Evolutionary conservation across 1,140 invertebrate genomes (phyloP).

Genomic region (Ostrea denselamellosa): DNA sequence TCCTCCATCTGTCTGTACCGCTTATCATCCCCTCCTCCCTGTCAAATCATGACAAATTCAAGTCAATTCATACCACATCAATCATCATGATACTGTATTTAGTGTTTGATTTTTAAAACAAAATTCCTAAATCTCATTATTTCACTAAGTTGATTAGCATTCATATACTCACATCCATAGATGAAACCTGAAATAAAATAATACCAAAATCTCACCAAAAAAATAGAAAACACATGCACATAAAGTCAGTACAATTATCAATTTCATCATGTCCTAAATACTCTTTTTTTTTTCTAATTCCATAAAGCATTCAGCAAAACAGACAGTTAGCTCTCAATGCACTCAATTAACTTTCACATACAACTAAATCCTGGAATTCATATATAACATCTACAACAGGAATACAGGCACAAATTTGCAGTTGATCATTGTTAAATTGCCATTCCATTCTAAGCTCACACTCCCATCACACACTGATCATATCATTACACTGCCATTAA

Average conservation of each 20-base stretch:
- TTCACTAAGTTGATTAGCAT: conserved; percentile 46
- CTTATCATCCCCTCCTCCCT: conserved; percentile 59
- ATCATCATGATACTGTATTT: background rate
- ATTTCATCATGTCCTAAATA: background rate
- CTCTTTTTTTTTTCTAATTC: background rate
- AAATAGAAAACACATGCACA: background rate
- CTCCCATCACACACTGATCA: no score
- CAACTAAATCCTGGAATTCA: background rate
- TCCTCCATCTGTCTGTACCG: conserved; percentile 72
- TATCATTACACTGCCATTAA: no score
- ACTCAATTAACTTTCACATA: background rate
- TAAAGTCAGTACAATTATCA: background rate
- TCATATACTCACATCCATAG: conserved; percentile 52
- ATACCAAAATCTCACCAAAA: background rate
- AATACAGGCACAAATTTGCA: background rate
- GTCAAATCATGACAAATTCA: background rate
- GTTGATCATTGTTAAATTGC: background rate
- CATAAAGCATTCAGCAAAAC: background rate
- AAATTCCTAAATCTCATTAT: conserved; percentile 36
- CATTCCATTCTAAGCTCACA: no score
- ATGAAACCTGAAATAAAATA: conserved; percentile 50
- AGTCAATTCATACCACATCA: background rate
- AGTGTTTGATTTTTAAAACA: background rate
- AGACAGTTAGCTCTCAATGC: background rate
- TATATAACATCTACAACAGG: no score